These are phyloP conservation scores for Calonectris borealis DNA, from an alignment of 2,113 vertebrate genomes.

Conservation along the genomic window DNA sequence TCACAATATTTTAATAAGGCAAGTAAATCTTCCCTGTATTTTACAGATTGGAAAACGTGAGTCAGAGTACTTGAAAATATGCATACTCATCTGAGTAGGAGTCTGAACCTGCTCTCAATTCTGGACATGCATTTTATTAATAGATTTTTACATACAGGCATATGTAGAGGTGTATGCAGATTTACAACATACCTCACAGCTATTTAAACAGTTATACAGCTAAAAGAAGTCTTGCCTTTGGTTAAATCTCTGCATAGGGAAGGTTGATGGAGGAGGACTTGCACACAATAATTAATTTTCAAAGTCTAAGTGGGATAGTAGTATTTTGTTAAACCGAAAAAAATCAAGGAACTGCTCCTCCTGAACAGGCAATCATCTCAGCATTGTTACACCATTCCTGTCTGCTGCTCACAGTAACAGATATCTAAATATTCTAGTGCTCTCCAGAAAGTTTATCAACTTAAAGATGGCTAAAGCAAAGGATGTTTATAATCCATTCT, in stretches of 20 bases:
- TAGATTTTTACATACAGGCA: not conserved
- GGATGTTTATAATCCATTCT: not conserved
- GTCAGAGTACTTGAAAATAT: not conserved
- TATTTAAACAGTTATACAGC: not conserved
- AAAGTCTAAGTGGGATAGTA: not conserved
- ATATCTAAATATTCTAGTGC: not conserved
- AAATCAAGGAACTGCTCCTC: not conserved
- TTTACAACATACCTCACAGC: not conserved
- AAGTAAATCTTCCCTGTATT: not conserved
- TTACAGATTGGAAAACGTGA: not conserved
- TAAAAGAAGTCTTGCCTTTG: not conserved
- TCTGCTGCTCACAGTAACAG: not conserved
- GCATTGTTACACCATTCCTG: not conserved
- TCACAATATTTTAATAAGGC: not conserved
- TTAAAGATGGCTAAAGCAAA: not conserved
- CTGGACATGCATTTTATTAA: not conserved
- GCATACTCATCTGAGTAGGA: not conserved
- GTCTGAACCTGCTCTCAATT: not conserved
- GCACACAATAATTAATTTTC: not conserved
- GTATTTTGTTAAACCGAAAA: not conserved
- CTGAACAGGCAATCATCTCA: not conserved
- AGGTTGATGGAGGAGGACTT: not conserved
- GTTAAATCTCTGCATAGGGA: not conserved
- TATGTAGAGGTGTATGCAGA: not conserved
- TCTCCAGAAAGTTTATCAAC: not conserved